Percentiles rank a stretch among this genome's conserved stretches.
phyloP scores from a whole-genome alignment of 1,140 invertebrate genomes.

The Sycobia sp. region DNA sequence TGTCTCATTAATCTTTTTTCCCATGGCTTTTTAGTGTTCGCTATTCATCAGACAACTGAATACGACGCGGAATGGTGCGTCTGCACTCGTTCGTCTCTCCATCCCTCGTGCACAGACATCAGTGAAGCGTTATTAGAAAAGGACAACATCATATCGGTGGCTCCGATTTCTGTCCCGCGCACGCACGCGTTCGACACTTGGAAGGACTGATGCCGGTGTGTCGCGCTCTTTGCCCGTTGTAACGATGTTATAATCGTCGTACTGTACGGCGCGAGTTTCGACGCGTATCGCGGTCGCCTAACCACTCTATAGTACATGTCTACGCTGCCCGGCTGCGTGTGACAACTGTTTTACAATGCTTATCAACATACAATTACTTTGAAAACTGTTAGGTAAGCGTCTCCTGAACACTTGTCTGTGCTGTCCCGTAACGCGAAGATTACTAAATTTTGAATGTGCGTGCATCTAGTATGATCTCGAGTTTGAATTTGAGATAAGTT shows the following conservation, averaged over 20 bases:
- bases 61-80: too few species aligned
- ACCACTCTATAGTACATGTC: too few species aligned
- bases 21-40: too few species aligned
- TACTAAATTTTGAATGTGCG: too few species aligned
- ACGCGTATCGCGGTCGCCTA: background rate
- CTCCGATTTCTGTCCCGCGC: background rate
- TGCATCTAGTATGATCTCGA: too few species aligned
- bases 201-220: background rate
- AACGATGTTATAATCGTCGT: too few species aligned
- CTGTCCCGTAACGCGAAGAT: background rate
- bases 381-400: background rate
- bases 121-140: background rate
- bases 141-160: constrained; percentile 4
- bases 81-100: too few species aligned
- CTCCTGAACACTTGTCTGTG: background rate
- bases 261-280: background rate
- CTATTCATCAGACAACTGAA: too few species aligned
- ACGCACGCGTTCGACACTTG: background rate
- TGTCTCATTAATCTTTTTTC: too few species aligned
- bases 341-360: background rate
- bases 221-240: too few species aligned
- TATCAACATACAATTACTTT: too few species aligned
- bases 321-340: background rate
- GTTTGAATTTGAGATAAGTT: too few species aligned
- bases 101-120: background rate